Evolutionary conservation across 1,140 invertebrate species (phyloP).

Genomic region (Hermetia illucens): DNA sequence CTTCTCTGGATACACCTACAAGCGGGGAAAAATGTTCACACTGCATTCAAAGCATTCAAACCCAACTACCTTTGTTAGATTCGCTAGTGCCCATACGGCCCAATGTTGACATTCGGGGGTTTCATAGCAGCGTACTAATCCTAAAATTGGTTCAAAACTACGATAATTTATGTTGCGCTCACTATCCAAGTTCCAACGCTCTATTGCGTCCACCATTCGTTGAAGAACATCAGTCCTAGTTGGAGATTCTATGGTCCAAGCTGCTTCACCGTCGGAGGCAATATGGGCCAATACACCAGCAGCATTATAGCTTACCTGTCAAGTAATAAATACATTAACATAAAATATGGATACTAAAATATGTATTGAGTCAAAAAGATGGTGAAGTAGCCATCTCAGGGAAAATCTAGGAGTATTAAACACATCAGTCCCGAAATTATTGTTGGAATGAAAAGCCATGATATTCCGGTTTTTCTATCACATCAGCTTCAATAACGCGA

Average conservation of each 20-base stretch:
- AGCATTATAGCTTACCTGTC: conserved; percentile 89
- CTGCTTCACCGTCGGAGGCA: conserved; percentile 74
- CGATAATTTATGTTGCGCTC: conserved; percentile 94
- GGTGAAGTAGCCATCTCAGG: too few species aligned
- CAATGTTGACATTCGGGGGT: conserved; percentile 87
- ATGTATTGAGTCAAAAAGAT: too few species aligned
- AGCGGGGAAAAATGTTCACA: background rate
- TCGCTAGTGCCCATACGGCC: conserved; percentile 96
- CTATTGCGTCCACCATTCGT: conserved; percentile 66
- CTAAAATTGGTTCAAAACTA: conserved; percentile 82
- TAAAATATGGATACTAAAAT: too few species aligned
- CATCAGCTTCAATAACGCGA: too few species aligned
- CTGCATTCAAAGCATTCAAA: background rate
- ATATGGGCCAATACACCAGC: conserved; percentile 92
- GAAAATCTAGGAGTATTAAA: too few species aligned
- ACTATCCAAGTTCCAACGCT: conserved; percentile 73
- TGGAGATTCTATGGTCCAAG: conserved; percentile 64
- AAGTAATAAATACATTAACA: too few species aligned
- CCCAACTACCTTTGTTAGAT: conserved; percentile 66
- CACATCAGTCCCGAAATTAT: too few species aligned
- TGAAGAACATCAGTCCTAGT: conserved; percentile 56
- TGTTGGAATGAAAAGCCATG: too few species aligned
- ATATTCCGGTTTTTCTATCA: too few species aligned
- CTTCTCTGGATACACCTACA: conserved; percentile 49
- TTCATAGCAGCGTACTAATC: conserved; percentile 62